Evolutionary conservation across 2,888 invertebrate species (phyloP).

Genomic region (Cancer borealis): DNA sequence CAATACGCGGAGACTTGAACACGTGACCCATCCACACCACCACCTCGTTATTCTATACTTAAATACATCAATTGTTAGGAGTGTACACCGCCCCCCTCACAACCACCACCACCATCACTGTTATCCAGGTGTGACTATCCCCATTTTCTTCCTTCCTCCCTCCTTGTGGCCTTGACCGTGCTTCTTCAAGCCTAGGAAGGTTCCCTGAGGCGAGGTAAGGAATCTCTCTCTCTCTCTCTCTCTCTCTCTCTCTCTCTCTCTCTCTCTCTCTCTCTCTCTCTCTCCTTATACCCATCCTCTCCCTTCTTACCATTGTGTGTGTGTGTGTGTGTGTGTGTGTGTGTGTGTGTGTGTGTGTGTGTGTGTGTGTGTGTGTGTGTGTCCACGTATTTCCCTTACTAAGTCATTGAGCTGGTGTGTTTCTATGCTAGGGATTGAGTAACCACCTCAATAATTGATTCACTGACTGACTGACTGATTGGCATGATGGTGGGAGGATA

Average conservation of each 20-base stretch:
- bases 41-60: no score
- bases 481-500: background rate
- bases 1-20: no score
- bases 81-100: background rate
- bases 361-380: no score
- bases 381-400: background rate
- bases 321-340: no score
- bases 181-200: no score
- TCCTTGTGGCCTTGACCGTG: background rate
- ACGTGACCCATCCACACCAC: no score
- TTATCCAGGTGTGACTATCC: background rate
- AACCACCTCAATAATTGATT: background rate
- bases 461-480: constrained; percentile 20
- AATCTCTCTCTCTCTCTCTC: background rate
- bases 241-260: background rate
- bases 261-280: background rate
- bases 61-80: no score
- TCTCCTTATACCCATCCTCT: background rate
- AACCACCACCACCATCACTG: background rate
- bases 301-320: background rate
- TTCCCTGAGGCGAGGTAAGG: no score
- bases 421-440: background rate
- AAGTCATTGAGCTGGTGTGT: background rate
- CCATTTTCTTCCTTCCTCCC: no score
- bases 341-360: no score